Percentiles rank a stretch among this genome's conserved stretches.
Evolutionary conservation across 2,888 invertebrate species (phyloP).

Genomic region (Oxytorus armatus): DNA sequence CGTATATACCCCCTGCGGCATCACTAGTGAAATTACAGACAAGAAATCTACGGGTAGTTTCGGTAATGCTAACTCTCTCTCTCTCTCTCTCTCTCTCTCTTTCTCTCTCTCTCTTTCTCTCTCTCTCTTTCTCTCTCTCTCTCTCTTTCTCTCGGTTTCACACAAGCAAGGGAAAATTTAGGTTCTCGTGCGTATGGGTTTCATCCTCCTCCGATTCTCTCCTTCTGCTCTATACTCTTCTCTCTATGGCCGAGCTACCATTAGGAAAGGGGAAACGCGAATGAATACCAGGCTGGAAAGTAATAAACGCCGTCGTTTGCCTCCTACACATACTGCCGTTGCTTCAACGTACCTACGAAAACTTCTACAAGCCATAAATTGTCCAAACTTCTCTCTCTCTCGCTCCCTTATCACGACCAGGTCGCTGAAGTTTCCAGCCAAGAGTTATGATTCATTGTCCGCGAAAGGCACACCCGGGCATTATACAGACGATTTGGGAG

Average conservation of each 20-base stretch:
- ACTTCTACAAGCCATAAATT: conserved; percentile 75
- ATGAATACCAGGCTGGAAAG: conserved; percentile 75
- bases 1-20: conserved; percentile 30
- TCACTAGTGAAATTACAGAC: conserved; percentile 59
- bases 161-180: conserved; percentile 58
- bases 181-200: conserved; percentile 37
- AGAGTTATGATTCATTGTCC: conserved; percentile 73
- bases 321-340: conserved; percentile 54
- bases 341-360: conserved; percentile 68
- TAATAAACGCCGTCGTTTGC: conserved; percentile 76
- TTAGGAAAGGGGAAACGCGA: conserved; percentile 68
- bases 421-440: conserved; percentile 71
- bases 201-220: conserved; percentile 39
- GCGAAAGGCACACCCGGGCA: conserved; percentile 52
- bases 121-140: too few relatives aligned
- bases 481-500: conserved; percentile 54
- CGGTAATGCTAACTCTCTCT: too few relatives aligned
- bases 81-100: too few relatives aligned
- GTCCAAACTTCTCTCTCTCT: conserved; percentile 72
- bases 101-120: too few relatives aligned
- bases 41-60: conserved; percentile 58
- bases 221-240: background rate
- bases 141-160: conserved; percentile 44
- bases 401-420: conserved; percentile 71
- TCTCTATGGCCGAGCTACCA: conserved; percentile 50